Conservation (phyloP, 2,113 vertebrate species). For the Chauna torquata region DNA sequence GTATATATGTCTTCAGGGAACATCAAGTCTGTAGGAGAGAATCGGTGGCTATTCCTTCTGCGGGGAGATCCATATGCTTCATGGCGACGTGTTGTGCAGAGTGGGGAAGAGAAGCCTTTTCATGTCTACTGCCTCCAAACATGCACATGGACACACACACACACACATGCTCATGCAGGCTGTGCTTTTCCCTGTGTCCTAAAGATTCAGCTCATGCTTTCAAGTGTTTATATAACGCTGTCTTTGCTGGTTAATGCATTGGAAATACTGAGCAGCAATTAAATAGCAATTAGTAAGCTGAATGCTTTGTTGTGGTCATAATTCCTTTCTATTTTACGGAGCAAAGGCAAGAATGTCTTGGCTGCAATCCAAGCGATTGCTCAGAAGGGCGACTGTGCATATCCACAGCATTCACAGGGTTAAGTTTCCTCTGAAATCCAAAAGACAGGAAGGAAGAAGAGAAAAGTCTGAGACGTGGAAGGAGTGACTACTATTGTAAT, state of each 20-base stretch:
- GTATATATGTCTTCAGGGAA: neutral
- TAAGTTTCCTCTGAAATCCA: neutral
- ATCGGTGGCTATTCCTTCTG: neutral
- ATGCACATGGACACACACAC: fast-evolving
- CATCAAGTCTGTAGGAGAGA: neutral
- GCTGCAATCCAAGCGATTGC: neutral
- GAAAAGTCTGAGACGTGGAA: neutral
- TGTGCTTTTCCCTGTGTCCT: neutral
- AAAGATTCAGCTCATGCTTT: neutral
- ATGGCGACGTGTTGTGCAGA: neutral
- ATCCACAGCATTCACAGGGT: neutral
- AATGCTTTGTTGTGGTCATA: constrained; percentile 27
- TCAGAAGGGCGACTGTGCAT: neutral
- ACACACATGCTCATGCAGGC: fast-evolving
- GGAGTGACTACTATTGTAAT: neutral
- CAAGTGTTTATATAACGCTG: neutral
- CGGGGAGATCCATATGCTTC: neutral
- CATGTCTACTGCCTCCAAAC: neutral
- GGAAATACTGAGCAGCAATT: constrained; percentile 32
- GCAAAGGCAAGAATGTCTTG: neutral
- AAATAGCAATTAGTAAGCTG: constrained; percentile 37
- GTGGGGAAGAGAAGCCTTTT: neutral
- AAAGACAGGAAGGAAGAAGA: neutral
- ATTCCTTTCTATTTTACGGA: constrained; percentile 18
- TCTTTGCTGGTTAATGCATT: neutral